Evolutionary conservation across 2,797 vertebrate genomes (phyloP).

Genomic region (Ataeniobius toweri): DNA sequence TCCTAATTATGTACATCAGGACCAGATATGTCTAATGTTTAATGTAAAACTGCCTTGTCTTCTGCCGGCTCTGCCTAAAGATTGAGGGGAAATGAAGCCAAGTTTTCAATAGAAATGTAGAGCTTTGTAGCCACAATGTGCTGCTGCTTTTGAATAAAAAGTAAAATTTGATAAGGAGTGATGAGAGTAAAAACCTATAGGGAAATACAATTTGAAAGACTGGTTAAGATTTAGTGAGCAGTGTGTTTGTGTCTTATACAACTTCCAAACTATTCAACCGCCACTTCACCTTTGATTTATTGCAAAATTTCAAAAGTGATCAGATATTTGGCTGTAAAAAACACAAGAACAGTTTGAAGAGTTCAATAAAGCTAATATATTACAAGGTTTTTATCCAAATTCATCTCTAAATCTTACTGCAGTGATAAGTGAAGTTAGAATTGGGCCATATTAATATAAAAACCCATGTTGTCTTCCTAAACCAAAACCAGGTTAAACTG

Average conservation of each 20-base stretch:
- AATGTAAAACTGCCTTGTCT: constrained; percentile 15
- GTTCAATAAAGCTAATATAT: not conserved
- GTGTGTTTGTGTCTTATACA: too few relatives aligned
- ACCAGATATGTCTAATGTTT: constrained; percentile 28
- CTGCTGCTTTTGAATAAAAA: constrained; percentile 23
- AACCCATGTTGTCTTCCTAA: not conserved
- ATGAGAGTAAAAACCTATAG: constrained; percentile 7
- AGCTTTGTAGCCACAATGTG: constrained; percentile 18
- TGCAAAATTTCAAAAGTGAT: not conserved
- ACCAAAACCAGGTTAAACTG: not conserved
- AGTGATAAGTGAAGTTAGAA: too few relatives aligned
- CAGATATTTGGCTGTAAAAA: not conserved
- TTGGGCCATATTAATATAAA: not conserved
- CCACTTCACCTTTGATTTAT: not conserved
- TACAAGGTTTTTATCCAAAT: not conserved
- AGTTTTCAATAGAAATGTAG: constrained; percentile 19
- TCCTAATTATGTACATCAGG: constrained; percentile 39
- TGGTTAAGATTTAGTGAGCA: not conserved
- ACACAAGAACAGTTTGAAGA: not conserved
- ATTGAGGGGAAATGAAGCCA: constrained; percentile 13
- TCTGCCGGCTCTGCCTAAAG: constrained; percentile 24
- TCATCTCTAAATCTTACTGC: not conserved
- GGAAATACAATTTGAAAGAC: constrained; percentile 37
- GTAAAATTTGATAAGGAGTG: constrained; percentile 15
- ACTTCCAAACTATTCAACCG: not conserved